Evolutionary conservation across 2,113 vertebrate genomes (phyloP).

Genomic region (Sterrhoptilus dennistouni): DNA sequence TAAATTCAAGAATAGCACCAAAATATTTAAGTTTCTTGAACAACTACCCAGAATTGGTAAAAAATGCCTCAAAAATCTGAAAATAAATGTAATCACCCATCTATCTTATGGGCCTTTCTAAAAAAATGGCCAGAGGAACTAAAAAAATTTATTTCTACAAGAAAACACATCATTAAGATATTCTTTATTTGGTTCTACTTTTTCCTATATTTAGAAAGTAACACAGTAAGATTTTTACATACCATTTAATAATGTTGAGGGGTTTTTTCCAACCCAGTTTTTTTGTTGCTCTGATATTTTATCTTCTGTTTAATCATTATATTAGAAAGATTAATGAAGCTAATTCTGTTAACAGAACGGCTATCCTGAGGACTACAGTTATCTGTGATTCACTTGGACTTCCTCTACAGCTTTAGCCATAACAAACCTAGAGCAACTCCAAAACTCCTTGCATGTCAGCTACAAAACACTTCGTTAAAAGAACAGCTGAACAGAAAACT

Average conservation of each 20-base stretch:
- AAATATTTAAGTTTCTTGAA: not conserved
- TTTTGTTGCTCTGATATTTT: slow-evolving; percentile 4
- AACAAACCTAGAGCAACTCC: slow-evolving; percentile 2
- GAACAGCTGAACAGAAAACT: not conserved
- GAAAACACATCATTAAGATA: not conserved
- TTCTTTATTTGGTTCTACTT: not conserved
- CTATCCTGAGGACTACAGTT: slow-evolving; percentile 46
- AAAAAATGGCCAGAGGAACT: not conserved
- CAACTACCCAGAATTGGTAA: not conserved
- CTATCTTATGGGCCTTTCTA: not conserved
- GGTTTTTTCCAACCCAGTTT: not conserved
- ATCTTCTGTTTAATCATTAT: slow-evolving; percentile 32
- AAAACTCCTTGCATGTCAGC: not conserved
- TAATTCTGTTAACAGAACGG: slow-evolving; percentile 47
- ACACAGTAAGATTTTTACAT: not conserved
- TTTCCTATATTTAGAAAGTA: not conserved
- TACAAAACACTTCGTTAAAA: not conserved
- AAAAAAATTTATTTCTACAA: not conserved
- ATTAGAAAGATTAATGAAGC: slow-evolving; percentile 57
- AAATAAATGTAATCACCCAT: not conserved
- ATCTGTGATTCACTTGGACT: slow-evolving; percentile 51
- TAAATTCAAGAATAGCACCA: not conserved
- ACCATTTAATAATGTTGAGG: not conserved
- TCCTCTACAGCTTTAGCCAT: slow-evolving; percentile 49
- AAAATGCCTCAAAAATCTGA: not conserved